A percentile compares a stretch with the other conserved stretches of the same genome.
Evolutionary conservation across 1,140 invertebrate species (phyloP).

Genomic region (Halotydeus destructor): DNA sequence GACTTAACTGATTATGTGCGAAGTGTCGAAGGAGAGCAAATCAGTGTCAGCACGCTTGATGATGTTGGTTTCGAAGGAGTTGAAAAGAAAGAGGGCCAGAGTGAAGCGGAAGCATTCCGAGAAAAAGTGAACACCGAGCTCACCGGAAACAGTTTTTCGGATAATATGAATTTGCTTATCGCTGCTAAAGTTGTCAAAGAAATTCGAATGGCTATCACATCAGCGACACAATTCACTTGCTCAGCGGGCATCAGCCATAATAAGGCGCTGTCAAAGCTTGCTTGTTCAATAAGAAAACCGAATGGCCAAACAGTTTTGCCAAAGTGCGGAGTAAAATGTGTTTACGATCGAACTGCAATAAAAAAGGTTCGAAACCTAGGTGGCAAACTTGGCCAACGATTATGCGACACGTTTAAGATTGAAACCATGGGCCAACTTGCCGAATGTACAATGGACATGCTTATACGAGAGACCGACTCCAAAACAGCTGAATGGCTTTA

Average conservation of each 20-base stretch:
- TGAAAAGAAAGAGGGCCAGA: constrained; percentile 6
- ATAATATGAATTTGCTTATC: constrained; percentile 38
- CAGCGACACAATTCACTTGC: constrained; percentile 69
- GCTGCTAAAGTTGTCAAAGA: constrained; percentile 65
- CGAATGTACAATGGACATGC: constrained; percentile 39
- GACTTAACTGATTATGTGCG: constrained; percentile 64
- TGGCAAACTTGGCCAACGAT: constrained; percentile 58
- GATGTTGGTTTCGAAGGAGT: constrained; percentile 15
- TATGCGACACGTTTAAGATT: constrained; percentile 46
- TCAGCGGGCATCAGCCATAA: constrained; percentile 90
- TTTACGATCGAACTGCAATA: constrained; percentile 41
- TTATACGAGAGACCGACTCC: constrained; percentile 52
- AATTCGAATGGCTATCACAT: constrained; percentile 40
- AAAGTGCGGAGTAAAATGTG: constrained; percentile 32
- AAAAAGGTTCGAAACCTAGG: constrained; percentile 46
- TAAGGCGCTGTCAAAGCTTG: constrained; percentile 79
- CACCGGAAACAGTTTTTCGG: constrained; percentile 5
- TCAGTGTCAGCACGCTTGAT: constrained; percentile 18
- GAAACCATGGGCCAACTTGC: constrained; percentile 54
- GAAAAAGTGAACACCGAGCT: constrained; percentile 7
- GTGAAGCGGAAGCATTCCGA: constrained; percentile 6
- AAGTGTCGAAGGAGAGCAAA: constrained; percentile 13
- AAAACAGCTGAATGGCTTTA: constrained; percentile 77
- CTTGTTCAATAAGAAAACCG: constrained; percentile 63
- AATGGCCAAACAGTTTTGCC: constrained; percentile 79